Base-by-base conservation (phyloP, 2,113 vertebrate genomes). In the Onychorhynchus coronatus region DNA sequence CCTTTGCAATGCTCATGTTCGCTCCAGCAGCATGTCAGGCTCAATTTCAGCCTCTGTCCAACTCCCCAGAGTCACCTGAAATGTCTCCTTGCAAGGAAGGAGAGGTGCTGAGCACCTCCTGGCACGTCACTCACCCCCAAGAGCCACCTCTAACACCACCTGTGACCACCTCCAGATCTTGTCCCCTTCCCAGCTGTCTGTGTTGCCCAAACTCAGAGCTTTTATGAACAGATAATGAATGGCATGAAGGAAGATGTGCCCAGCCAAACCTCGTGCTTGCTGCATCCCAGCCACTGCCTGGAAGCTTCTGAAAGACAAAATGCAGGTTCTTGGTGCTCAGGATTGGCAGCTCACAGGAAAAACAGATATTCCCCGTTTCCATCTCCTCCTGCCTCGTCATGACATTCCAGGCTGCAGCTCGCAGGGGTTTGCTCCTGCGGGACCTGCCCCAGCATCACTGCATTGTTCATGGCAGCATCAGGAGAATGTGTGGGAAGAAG, bases 381-480 rank as follows among this genome's bases (percentile, higher is more conserved):
- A 5, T 25, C 44, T 56, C 56, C 46, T 74, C 39, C 65, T 31
- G 47, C 46, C 49, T 27, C 33, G 50, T 71, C 6, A 1, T 59
- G 88, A n/a, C 59, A 18, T 28, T 52, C 53, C 39, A 24, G 55
- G 76, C 42, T 23, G 30, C 27, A 27, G 58, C 31, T 80, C 16
- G 2, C 2, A 2, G 62, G 33, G n/a, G 10, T 67, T 37, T 58
- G 61, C 30, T 61, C 31, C 55, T 7, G 14, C 1, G 5, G 74
- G 66, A 70, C 46, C 47, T 44, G 58, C 68, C 52, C 0, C 0
- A 42, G 30, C 82, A 44, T 2, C 15, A 1, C 28, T 18, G 58
- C 5, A 21, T 5, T 6, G 4, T 20, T 44, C 74, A 41, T 25
- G 6, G 27, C 47, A 42, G 39, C 14, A 8, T 1, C 20, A 14